Conservation (phyloP, 2,113 vertebrate species). For the Notarius lentiginosus region DNA sequence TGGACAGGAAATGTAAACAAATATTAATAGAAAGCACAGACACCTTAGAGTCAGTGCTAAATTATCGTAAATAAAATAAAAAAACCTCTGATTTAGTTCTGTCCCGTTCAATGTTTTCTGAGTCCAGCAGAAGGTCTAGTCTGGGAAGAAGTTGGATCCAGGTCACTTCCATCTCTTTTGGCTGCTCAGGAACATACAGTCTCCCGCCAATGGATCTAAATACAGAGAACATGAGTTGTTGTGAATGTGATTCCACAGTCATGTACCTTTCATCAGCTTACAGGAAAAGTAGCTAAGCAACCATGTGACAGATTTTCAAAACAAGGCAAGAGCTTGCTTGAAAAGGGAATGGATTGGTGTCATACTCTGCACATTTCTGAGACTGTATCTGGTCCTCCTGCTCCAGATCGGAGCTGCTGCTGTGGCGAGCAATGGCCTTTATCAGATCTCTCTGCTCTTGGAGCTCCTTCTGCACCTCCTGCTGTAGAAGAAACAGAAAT, state of each 20-base stretch:
- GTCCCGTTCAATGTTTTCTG: constrained; percentile 49
- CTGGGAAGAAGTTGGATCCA: constrained; percentile 54
- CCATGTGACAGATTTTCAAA: not conserved
- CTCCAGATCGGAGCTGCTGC: constrained; percentile 32
- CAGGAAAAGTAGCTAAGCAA: not conserved
- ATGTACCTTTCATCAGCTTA: not conserved
- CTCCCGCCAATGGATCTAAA: not conserved
- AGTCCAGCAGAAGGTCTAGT: constrained; percentile 50
- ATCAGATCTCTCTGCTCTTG: constrained; percentile 70
- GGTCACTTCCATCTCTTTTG: constrained; percentile 26
- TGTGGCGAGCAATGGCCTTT: constrained; percentile 62
- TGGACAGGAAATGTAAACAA: not conserved
- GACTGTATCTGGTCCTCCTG: constrained; percentile 29
- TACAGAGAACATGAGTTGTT: not conserved
- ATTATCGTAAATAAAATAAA: not conserved
- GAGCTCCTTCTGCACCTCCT: constrained; percentile 67
- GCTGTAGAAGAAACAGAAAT: not conserved
- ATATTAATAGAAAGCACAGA: not conserved
- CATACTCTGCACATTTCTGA: constrained; percentile 47
- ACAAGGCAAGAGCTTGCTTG: not conserved
- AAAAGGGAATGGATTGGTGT: not conserved
- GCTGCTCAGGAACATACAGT: constrained; percentile 1
- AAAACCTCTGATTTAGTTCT: constrained; percentile 20
- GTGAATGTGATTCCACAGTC: not conserved
- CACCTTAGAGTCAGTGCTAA: not conserved